A percentile compares a stretch with the other conserved stretches of the same genome.
phyloP scores from a whole-genome alignment of 2,113 vertebrate species.

The Pangasianodon hypophthalmus region DNA sequence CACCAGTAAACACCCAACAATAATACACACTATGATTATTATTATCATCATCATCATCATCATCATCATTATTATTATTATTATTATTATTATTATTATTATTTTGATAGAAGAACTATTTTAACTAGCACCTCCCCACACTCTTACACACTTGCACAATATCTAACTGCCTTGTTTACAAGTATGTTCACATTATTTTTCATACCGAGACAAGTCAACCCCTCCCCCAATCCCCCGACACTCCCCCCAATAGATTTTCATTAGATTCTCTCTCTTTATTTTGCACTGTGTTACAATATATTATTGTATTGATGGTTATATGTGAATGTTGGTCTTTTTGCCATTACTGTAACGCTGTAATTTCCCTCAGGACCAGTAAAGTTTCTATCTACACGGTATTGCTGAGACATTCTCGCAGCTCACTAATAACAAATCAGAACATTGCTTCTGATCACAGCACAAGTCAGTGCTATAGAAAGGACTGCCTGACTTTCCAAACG shows the following conservation, averaged over 20 bases:
- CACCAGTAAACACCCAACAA: not conserved
- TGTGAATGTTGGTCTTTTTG: not conserved
- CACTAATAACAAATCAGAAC: not conserved
- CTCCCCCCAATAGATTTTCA: not conserved
- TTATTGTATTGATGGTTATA: not conserved
- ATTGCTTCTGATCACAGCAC: not conserved
- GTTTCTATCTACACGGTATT: not conserved
- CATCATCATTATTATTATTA: no score
- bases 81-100: no score
- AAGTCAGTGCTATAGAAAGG: not conserved
- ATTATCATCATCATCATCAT: no score
- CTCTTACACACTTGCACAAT: no score
- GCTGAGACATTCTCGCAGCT: not conserved
- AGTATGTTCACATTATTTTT: no score
- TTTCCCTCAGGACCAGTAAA: no score
- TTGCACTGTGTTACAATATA: not conserved
- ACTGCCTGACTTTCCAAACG: conserved; percentile 14
- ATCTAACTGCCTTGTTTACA: no score
- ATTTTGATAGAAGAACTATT: no score
- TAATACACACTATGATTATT: not conserved
- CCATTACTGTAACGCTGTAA: no score
- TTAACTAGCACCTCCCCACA: no score
- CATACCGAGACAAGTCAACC: no score
- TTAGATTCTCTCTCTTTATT: not conserved
- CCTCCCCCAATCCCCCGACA: no score